Base-by-base conservation (phyloP, 2,888 invertebrate species). In the Drosophila rellima region DNA sequence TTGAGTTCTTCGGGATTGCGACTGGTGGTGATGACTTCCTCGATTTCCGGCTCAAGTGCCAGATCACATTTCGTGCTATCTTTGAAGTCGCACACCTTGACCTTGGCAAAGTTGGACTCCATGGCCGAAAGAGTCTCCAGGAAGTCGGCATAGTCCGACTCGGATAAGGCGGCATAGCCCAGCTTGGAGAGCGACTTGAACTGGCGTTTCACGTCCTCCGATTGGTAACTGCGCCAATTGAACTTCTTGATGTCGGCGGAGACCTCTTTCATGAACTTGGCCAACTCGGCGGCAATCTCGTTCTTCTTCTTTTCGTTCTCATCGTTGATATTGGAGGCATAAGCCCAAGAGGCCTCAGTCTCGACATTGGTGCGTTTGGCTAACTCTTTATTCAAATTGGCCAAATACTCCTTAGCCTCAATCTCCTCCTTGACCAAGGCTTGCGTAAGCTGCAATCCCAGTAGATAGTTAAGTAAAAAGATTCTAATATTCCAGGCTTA, bases 1-100 rank as follows among this genome's bases (percentile, higher is more conserved):
- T 95, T 94, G 75, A 98, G 92, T 88, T 96, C 96, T 13, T 96
- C 95, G 1, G 96, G 95, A 90, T 98, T 94, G 54, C 95, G 94
- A 59, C 96, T 96, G 35, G 93, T 94, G 0, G 94, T 93, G 72
- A 97, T 93, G 13, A 96, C 93, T 62, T 95, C 94, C 0, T 95
- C 95, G 31, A 97, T 92, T 78, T 97, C 96, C 70, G 97, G 96
- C 88, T 97, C 96, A 39, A 97, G 93, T 13, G 94, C 91, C 20
- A 97, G 92, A 88, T 96, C 95, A 80, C 97, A 96, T 76, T 95
- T 95, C 0, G 90, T 92, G 0, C 90, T 86, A 73, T 96, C 93
- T 39, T 94, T 94, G 80, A 92, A 96, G n/a, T 94, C 94, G 86
- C 97, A 97, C 17, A 97, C 94, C 91, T 95, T 96, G 0, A 96